phyloP scores from a whole-genome alignment of 2,888 invertebrate species.

The Eupelmus urozonus region DNA sequence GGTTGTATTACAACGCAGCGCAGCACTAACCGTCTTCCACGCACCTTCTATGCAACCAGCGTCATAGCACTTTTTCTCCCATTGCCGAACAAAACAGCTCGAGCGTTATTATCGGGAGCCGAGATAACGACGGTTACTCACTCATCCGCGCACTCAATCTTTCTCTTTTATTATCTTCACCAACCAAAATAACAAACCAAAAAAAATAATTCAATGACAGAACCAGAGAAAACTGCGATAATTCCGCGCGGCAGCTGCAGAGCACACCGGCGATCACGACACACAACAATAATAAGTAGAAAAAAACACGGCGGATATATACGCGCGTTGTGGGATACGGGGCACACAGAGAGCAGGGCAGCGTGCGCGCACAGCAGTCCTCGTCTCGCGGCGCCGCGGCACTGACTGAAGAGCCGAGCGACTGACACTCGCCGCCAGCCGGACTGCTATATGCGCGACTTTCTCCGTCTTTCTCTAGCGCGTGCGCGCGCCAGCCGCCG shows the following conservation, averaged over 20 bases:
- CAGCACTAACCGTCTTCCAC: too few species aligned
- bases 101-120: too few species aligned
- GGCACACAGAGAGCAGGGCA: too few species aligned
- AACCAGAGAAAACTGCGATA: too few species aligned
- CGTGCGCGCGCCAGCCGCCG: slow-evolving; percentile 51
- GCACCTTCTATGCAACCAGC: not conserved
- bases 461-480: slow-evolving; percentile 30
- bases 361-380: slow-evolving; percentile 50
- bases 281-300: not conserved
- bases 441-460: slow-evolving; percentile 26
- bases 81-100: too few species aligned
- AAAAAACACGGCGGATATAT: not conserved
- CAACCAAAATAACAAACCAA: not conserved
- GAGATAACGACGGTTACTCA: too few species aligned
- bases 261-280: not conserved
- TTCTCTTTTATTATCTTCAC: not conserved
- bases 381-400: slow-evolving; percentile 75
- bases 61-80: too few species aligned
- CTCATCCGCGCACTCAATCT: slow-evolving; percentile 13
- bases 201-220: too few species aligned
- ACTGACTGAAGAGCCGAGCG: slow-evolving; percentile 75
- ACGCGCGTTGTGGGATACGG: too few species aligned
- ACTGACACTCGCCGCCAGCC: slow-evolving; percentile 22
- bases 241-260: too few species aligned
- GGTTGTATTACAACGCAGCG: too few species aligned